phyloP scores from a whole-genome alignment of 2,113 vertebrate genomes.

The Ginglymostoma cirratum region DNA sequence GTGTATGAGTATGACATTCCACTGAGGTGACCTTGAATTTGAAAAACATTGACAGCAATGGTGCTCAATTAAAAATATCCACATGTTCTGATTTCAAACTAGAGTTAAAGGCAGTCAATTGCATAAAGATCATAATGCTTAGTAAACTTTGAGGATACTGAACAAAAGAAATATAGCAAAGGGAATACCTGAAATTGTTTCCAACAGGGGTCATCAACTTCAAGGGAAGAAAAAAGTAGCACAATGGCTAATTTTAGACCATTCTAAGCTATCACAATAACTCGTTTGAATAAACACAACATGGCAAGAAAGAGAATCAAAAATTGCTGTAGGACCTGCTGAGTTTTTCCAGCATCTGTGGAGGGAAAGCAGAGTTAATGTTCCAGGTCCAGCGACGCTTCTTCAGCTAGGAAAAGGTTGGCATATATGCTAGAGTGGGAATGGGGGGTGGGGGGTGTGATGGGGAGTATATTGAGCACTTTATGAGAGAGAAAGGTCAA shows the following conservation, averaged over 20 bases:
- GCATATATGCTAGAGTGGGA: too few relatives aligned
- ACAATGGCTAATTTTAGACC: neutral
- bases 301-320: neutral
- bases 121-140: neutral
- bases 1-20: neutral
- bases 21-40: neutral
- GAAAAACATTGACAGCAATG: neutral
- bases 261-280: neutral
- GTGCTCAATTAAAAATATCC: constrained; percentile 15
- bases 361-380: too few relatives aligned
- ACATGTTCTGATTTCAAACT: neutral
- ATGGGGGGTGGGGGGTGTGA: too few relatives aligned
- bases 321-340: too few relatives aligned
- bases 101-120: neutral
- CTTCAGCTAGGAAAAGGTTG: too few relatives aligned
- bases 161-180: neutral
- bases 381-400: too few relatives aligned
- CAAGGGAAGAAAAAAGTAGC: neutral
- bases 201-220: neutral
- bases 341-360: too few relatives aligned
- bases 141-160: neutral
- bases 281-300: neutral
- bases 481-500: too few relatives aligned
- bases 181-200: neutral
- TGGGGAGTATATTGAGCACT: too few relatives aligned